These are phyloP conservation scores for Coptodon bakossiorum DNA, from an alignment of 2,113 vertebrate genomes.

Conservation along the genomic window DNA sequence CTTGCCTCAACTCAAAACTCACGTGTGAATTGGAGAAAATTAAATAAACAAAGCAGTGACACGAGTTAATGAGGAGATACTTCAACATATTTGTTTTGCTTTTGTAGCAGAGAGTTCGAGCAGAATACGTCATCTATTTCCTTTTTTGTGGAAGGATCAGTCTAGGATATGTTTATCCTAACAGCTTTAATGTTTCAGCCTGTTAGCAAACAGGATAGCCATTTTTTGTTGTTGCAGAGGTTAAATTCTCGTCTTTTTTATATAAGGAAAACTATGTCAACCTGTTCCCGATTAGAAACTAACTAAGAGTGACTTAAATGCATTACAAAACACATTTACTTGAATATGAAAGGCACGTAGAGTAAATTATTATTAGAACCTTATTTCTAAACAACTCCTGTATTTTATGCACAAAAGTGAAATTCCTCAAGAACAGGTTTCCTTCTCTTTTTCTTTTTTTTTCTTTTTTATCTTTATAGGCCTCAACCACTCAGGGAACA, in stretches of 20 bases:
- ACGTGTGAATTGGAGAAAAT: accelerated
- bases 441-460: accelerated
- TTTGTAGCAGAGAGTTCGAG: neutral
- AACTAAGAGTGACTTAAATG: neutral
- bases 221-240: neutral
- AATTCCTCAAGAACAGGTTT: neutral
- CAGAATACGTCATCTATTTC: neutral
- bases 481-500: neutral
- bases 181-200: neutral
- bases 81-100: neutral
- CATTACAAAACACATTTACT: neutral
- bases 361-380: neutral
- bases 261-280: accelerated
- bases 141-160: neutral
- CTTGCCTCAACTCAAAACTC: neutral
- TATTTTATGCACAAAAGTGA: neutral
- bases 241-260: neutral
- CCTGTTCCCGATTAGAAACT: neutral
- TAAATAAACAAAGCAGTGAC: neutral
- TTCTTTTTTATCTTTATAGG: neutral
- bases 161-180: neutral
- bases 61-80: accelerated
- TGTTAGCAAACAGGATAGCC: neutral
- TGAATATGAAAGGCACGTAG: neutral
- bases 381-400: neutral